phyloP scores from a whole-genome alignment of 2,113 vertebrate genomes.

The Chaetorhynchus papuensis region DNA sequence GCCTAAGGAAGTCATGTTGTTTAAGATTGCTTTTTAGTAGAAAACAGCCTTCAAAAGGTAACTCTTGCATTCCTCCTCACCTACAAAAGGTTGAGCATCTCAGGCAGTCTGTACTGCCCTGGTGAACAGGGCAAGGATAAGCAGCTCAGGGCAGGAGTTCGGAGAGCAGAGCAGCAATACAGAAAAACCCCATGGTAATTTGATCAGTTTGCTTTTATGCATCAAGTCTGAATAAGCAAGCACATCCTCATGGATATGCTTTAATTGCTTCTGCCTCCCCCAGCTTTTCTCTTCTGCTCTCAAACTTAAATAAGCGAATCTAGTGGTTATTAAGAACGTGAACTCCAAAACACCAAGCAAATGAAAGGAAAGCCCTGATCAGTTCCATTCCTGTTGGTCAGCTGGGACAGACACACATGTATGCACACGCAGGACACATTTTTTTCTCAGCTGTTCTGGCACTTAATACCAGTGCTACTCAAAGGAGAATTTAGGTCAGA shows the following conservation, averaged over 20 bases:
- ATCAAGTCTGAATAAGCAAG: not conserved
- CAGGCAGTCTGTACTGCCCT: not conserved
- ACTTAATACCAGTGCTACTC: not conserved
- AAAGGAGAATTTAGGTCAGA: constrained; percentile 5
- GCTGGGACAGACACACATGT: not conserved
- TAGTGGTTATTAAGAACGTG: not conserved
- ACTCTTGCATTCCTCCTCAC: not conserved
- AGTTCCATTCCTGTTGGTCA: not conserved
- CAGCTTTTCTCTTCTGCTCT: not conserved
- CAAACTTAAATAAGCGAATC: not conserved
- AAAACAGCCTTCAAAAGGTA: not conserved
- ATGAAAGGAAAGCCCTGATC: not conserved
- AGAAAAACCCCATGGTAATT: not conserved
- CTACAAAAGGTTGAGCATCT: not conserved
- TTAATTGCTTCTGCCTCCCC: not conserved
- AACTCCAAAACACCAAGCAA: not conserved
- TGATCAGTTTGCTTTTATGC: not conserved
- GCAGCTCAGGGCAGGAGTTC: not conserved
- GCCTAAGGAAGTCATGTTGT: not conserved
- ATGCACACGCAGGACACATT: not conserved
- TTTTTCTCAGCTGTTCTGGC: not conserved
- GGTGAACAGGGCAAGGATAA: not conserved
- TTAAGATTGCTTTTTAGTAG: not conserved
- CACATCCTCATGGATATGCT: not conserved
- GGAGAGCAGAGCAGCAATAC: not conserved